Base-by-base conservation (phyloP, 1,140 invertebrate species). In the Fopius arisanus region DNA sequence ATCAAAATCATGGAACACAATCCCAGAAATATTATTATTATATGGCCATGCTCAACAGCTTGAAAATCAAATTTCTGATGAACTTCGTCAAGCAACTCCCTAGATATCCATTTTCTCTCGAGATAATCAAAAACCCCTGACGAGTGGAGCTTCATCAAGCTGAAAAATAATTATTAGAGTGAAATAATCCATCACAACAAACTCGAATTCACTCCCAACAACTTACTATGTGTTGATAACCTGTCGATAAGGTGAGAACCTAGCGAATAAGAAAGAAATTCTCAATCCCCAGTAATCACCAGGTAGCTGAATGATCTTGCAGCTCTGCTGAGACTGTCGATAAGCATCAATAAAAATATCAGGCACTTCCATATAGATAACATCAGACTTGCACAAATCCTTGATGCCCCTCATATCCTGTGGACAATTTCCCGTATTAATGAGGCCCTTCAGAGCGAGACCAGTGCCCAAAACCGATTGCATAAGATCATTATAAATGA, bases 91-190 rank as follows among this genome's bases (percentile, higher is more conserved):
- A 21, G 72, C 37, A 12, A 48, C 70, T 77, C 51, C n/a, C 41
- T 72, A 7, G 67, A 54, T 14, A 78, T 79, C 80, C 80, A 83
- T 67, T 82, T 81, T 4, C 69, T 63, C 68, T 83, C 75, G 14
- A 84, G 76, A 63, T 82, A 81, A 10, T 73, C 76, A 4, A 83
- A 48, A 65, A 84, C 79, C 1, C 79, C 81, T 6, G 75, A 70
- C 9, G 78, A 78, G 6, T 67, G 75, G 5, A 83, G 63, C 31
- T 75, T 74, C 70, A 82, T 19, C 26, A 83, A 73, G 16, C 80
- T 83, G 40, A 68, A 48, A 78, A 23, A 70, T 59, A 59, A 59
- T 59, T 14, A 37, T 5, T 43, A 16, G 3, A n/a, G n/a, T n/a
- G n/a, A n/a, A n/a, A n/a, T n/a, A n/a, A n/a, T n/a, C n/a, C n/a